Evolutionary conservation across 2,888 invertebrate species (phyloP).

Genomic region (Agrypnus murinus): DNA sequence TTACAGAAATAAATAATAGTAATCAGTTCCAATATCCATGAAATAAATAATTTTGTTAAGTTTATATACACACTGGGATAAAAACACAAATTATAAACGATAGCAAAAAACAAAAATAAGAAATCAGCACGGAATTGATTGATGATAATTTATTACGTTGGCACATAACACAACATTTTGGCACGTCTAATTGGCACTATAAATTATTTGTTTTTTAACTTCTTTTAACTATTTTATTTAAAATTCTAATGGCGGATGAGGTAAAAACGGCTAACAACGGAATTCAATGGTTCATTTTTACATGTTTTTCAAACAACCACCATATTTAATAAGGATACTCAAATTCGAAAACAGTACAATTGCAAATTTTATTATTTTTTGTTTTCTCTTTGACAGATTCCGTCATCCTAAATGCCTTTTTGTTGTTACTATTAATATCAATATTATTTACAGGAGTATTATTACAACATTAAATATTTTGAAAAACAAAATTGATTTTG

Average conservation of each 20-base stretch:
- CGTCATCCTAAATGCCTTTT: slow-evolving; percentile 6
- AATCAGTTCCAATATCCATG: slow-evolving; percentile 48
- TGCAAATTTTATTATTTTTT: slow-evolving; percentile 8
- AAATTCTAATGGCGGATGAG: slow-evolving; percentile 41
- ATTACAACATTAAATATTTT: slow-evolving; percentile 31
- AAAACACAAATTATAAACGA: too few relatives aligned
- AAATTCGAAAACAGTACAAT: slow-evolving; percentile 8
- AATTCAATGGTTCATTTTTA: slow-evolving; percentile 23
- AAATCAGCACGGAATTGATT: slow-evolving; percentile 41
- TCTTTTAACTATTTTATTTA: slow-evolving; percentile 37
- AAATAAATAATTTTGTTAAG: slow-evolving; percentile 58
- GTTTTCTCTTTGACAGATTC: slow-evolving; percentile 26
- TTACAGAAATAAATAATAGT: slow-evolving; percentile 55
- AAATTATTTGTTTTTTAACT: slow-evolving; percentile 35
- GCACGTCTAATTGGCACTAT: slow-evolving; percentile 66
- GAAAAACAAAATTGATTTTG: too few relatives aligned
- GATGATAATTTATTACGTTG: slow-evolving; percentile 53
- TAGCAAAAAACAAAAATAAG: slow-evolving; percentile 36
- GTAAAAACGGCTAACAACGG: slow-evolving; percentile 38
- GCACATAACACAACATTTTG: slow-evolving; percentile 60
- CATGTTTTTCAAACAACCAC: too few relatives aligned
- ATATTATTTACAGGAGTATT: slow-evolving; percentile 27
- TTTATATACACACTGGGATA: slow-evolving; percentile 52
- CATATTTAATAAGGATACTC: neutral
- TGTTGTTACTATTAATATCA: too few relatives aligned